phyloP scores from a whole-genome alignment of 2,113 vertebrate species.

The Rostratula benghalensis region DNA sequence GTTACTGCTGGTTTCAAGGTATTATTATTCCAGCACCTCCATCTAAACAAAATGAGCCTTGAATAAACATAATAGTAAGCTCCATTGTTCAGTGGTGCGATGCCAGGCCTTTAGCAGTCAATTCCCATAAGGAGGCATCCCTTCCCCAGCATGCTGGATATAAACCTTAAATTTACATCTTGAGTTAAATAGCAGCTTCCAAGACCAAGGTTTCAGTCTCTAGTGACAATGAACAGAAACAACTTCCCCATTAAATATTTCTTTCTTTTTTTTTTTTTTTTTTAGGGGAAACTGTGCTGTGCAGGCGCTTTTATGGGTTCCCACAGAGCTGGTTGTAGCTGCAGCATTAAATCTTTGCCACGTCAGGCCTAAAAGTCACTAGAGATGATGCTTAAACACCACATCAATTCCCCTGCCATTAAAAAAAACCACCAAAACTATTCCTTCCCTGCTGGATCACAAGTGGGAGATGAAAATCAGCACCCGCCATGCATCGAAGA shows the following conservation, averaged over 20 bases:
- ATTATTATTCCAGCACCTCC: not conserved
- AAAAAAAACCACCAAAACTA: not conserved
- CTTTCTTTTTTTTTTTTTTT: not conserved
- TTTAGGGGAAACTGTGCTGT: not conserved
- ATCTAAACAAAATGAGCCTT: not conserved
- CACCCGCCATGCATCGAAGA: not conserved
- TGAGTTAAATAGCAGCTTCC: slow-evolving; percentile 16
- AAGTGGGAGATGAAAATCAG: not conserved
- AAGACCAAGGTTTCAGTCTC: not conserved
- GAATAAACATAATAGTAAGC: not conserved
- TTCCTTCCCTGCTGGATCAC: not conserved
- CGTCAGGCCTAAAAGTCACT: not conserved
- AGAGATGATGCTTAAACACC: not conserved
- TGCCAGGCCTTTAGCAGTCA: not conserved
- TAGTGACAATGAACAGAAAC: not conserved
- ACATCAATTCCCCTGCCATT: not conserved
- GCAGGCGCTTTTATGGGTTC: not conserved
- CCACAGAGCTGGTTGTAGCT: not conserved
- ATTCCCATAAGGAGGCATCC: not conserved
- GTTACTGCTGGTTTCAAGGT: not conserved
- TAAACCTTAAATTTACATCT: slow-evolving; percentile 37
- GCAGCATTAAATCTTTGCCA: not conserved
- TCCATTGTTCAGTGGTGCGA: not conserved
- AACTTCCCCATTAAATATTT: not conserved
- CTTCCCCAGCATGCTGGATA: not conserved